Conservation (phyloP, 2,797 vertebrate species). For the Lagorchestes hirsutus region DNA sequence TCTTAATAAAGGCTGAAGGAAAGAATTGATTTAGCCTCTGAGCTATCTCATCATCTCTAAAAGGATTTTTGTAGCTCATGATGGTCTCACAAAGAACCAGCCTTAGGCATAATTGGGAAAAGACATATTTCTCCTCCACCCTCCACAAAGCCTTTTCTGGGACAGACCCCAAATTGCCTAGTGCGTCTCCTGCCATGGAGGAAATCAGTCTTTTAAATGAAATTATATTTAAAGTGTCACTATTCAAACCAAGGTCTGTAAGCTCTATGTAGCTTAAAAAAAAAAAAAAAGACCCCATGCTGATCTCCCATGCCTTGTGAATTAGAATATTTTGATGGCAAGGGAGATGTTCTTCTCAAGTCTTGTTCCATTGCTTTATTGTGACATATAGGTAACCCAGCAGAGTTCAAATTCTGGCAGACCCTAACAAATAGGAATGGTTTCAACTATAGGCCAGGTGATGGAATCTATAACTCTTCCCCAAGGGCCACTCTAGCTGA, state of each 20-base stretch:
- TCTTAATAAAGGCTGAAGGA: conserved; percentile 60
- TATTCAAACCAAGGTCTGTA: neutral
- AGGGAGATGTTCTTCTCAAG: neutral
- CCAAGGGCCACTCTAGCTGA: neutral
- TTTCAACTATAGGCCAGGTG: neutral
- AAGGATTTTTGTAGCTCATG: neutral
- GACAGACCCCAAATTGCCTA: neutral
- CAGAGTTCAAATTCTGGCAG: neutral
- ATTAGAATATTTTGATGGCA: neutral
- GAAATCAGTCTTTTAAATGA: conserved; percentile 17
- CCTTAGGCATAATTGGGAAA: neutral
- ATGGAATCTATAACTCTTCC: neutral
- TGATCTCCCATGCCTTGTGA: neutral
- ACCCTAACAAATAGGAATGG: neutral
- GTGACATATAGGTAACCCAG: neutral
- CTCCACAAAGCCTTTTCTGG: neutral
- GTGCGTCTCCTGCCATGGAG: neutral
- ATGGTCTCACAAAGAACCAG: neutral
- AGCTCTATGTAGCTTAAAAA: conserved; percentile 5
- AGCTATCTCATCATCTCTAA: conserved; percentile 15
- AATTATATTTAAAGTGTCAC: neutral
- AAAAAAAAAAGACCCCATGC: neutral
- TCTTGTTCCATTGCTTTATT: neutral
- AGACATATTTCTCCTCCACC: neutral
- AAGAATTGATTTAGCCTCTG: conserved; percentile 8